These are phyloP conservation scores for Lasioglossum villosulum DNA, from an alignment of 2,888 invertebrate genomes.

Conservation along the genomic window DNA sequence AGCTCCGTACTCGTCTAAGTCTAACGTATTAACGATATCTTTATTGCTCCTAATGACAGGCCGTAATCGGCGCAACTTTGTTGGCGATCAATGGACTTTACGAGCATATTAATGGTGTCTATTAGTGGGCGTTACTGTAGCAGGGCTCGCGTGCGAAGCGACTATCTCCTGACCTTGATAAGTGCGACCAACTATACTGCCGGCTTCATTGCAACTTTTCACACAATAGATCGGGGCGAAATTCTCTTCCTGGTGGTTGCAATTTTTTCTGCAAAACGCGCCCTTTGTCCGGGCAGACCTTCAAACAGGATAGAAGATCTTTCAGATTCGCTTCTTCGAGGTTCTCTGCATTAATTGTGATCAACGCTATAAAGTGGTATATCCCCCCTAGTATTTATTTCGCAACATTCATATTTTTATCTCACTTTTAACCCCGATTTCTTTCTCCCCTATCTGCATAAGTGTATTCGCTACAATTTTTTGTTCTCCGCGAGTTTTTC, in stretches of 20 bases:
- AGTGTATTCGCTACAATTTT: not conserved
- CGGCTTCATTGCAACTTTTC: not conserved
- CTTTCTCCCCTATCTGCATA: not conserved
- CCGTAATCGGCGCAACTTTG: slow-evolving; percentile 42
- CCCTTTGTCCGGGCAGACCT: not conserved
- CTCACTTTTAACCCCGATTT: not conserved
- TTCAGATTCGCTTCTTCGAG: not conserved
- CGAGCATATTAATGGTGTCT: slow-evolving; percentile 35
- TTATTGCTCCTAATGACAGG: slow-evolving; percentile 35
- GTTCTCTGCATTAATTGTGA: not conserved
- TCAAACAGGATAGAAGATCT: not conserved
- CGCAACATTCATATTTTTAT: not conserved
- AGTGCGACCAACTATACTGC: not conserved
- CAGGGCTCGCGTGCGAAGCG: slow-evolving; percentile 9
- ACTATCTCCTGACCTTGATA: slow-evolving; percentile 19
- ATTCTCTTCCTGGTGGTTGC: not conserved
- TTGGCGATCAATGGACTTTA: slow-evolving; percentile 47
- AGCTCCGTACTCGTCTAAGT: not conserved
- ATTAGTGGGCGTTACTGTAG: slow-evolving; percentile 29
- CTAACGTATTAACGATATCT: slow-evolving; percentile 37
- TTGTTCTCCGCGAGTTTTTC: not conserved
- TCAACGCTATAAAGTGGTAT: not conserved
- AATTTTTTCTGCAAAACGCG: not conserved
- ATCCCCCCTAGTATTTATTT: not conserved
- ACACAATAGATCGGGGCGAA: not conserved